phyloP scores from a whole-genome alignment of 2,797 vertebrate genomes.

The Notolepis coatsorum region DNA sequence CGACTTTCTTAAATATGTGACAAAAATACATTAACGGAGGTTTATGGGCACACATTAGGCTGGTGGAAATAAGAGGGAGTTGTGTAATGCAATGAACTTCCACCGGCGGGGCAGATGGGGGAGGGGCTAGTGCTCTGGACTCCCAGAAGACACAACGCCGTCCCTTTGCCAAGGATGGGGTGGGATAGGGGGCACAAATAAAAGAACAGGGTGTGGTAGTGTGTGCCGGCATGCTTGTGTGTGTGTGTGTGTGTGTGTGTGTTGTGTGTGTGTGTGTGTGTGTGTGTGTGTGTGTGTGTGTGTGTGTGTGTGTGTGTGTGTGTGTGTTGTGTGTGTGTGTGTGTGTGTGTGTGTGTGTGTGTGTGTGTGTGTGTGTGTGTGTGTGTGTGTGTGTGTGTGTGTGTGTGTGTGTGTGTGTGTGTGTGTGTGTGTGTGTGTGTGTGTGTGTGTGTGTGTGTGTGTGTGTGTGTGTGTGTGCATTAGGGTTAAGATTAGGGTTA shows the following conservation, averaged over 20 bases:
- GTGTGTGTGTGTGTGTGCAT: conserved; percentile 21
- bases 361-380: not conserved
- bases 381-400: conserved; percentile 4
- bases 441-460: not conserved
- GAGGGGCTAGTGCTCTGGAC: conserved; percentile 19
- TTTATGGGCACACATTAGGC: conserved; percentile 61
- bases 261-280: conserved; percentile 7
- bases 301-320: not conserved
- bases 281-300: conserved; percentile 1
- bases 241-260: conserved; percentile 27
- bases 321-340: too few relatives aligned
- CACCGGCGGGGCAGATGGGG: conserved; percentile 19
- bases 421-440: conserved; percentile 28
- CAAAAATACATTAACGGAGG: conserved; percentile 71
- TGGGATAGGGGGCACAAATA: conserved; percentile 23
- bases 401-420: conserved; percentile 9
- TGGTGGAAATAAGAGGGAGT: conserved; percentile 39
- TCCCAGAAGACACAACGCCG: conserved; percentile 2
- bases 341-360: not conserved
- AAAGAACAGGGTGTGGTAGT: conserved; percentile 17
- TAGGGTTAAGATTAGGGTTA: not conserved
- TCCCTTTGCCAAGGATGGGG: too few relatives aligned
- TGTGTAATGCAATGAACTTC: conserved; percentile 36
- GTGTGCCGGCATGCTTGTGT: too few relatives aligned
- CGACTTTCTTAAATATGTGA: conserved; percentile 77